Evolutionary conservation across 2,113 vertebrate species (phyloP), one percentile per base, ranked within the genome.

Genomic region (Nesospiza acunhae): DNA sequence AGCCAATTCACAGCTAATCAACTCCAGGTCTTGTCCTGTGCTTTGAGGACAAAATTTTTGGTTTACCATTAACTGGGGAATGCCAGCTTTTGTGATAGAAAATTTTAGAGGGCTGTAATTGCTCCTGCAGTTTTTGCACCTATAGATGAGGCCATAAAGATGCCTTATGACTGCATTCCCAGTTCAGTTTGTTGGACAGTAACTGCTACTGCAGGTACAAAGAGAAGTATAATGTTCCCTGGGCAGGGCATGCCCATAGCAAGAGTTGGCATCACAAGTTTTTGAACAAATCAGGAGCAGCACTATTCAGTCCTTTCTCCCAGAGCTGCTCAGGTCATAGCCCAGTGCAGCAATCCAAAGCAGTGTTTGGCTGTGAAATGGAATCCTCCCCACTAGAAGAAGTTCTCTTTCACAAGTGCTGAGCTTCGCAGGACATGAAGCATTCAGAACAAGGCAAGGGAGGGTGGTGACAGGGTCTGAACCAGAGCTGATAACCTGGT

Each of bases 141-240:
- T 49, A 0, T 3, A 35, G 64, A 13, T 66, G 41, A 70, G 59
- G 37, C 47, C 18, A 2, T 30, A n/a, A 46, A 64, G 49, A 37
- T 50, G 0, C 18, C 15, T 42, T 62, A 13, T 49, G 41, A 11
- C 20, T 56, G 2, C 52, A 4, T 37, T 52, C n/a, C 55, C 76
- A 47, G 1, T 49, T n/a, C 5, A 24, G 50, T 56, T 39, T 41
- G 0, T 44, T 21, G 30, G 52, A 11, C 49, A 24, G 0, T 13
- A 39, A 11, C 37, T 77, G 64, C 50, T 84, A 0, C 68, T 59
- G 47, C 50, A 82, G 52, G 31, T 35, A 27, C 59, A 50, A 13
- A 62, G 39, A 28, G 6, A 75, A n/a, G 58, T 11, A 2, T 4
- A 8, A 80, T 19, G 59, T 62, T 52, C 63, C 53, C 72, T 53